These are phyloP conservation scores for Oryzias melastigma DNA, from an alignment of 2,113 vertebrate genomes.

Conservation along the genomic window DNA sequence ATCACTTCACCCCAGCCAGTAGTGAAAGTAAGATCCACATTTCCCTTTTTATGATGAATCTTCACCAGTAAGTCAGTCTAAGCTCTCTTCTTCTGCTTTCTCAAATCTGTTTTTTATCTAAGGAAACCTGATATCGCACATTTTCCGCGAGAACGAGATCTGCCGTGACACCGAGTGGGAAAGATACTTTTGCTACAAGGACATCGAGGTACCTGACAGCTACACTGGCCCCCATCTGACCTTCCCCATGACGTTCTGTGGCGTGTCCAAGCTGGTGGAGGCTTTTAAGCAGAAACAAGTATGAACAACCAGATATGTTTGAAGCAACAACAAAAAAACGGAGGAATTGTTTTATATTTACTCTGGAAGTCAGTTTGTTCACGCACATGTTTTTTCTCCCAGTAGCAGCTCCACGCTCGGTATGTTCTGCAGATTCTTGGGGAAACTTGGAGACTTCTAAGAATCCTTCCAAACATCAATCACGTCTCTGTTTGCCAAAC, in stretches of 20 bases:
- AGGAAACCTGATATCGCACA: slow-evolving; percentile 87
- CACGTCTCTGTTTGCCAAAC: slow-evolving; percentile 81
- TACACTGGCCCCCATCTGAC: slow-evolving; percentile 84
- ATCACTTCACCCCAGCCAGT: slow-evolving; percentile 85
- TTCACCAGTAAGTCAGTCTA: slow-evolving; percentile 1
- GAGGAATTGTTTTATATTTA: not conserved
- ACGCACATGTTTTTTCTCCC: slow-evolving; percentile 69
- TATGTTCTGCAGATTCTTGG: slow-evolving; percentile 90
- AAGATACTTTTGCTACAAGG: slow-evolving; percentile 78
- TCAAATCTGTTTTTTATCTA: slow-evolving; percentile 4
- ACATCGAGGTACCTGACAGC: slow-evolving; percentile 77
- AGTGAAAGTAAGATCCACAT: slow-evolving; percentile 81
- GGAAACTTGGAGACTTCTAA: slow-evolving; percentile 85
- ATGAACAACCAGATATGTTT: slow-evolving; percentile 51
- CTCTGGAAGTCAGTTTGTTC: not conserved
- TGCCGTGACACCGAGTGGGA: slow-evolving; percentile 78
- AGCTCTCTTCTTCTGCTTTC: not conserved
- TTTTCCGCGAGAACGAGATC: slow-evolving; percentile 79
- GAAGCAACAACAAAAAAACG: not conserved
- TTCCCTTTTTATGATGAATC: not conserved
- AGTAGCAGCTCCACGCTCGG: slow-evolving; percentile 92
- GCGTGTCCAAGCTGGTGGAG: slow-evolving; percentile 85
- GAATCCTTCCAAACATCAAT: slow-evolving; percentile 89
- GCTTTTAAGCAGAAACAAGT: slow-evolving; percentile 91
- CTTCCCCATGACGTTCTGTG: slow-evolving; percentile 85